Base-by-base conservation (phyloP, 2,888 invertebrate species). In the Automeris io region DNA sequence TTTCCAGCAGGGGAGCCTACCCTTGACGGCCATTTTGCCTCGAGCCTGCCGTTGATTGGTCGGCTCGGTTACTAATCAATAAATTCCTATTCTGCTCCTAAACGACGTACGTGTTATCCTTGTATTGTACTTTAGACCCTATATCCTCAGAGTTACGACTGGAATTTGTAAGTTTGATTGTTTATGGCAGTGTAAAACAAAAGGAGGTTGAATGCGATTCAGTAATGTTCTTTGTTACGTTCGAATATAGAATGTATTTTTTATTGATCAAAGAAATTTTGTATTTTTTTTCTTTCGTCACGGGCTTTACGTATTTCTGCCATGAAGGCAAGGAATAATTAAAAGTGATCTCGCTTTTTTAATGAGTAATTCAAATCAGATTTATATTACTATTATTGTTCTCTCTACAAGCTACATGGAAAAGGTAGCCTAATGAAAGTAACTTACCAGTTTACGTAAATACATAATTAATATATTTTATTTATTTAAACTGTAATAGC, bases 21-120 rank as follows among this genome's bases (percentile, higher is more conserved):
- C 80, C 78, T 61, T 48, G 65, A 49, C 68, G 57, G 85, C 85
- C 85, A 83, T 83, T 48, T 81, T 83, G 69, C 33, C 38, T 41
- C 49, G 54, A 49, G 49, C 45, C 45, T 54, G 49, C 55, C 52
- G 48, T 63, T 65, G 59, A 85, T 85, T 85, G 85, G 85, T 66
- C 54, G 62, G 61, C 47, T 64, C 60, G 39, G 29, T 62, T 64
- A 58, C 72, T 74, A 75, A 85, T 85, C 85, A 79, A 85, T 85
- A 85, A 22, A 33, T 34, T 33, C 37, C 36, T 40, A 13, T 40
- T 33, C 32, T 19, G 40, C 22, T 8, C 9, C 37, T 31, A 40
- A 50, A 49, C 19, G 54, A 35, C 34, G n/a, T 44, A 54, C 40
- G 35, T 35, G 8, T 21, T 18, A 11, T 12, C 8, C n/a, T 22